Evolutionary conservation across 2,797 vertebrate genomes (phyloP).

Genomic region (Phylloscopus collybita): DNA sequence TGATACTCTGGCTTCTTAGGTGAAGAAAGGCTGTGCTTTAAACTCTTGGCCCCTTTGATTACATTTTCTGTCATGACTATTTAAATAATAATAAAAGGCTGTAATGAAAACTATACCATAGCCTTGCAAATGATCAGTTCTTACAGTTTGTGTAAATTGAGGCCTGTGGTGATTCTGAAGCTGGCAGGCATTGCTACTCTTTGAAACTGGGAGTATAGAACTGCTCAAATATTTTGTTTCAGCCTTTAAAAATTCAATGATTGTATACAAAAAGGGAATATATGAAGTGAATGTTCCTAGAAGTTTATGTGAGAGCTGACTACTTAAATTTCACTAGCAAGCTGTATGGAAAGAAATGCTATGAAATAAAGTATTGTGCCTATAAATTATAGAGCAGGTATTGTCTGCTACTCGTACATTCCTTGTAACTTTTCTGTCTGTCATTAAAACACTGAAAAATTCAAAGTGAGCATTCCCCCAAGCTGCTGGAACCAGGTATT

Average conservation of each 20-base stretch:
- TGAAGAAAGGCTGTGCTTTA: background rate
- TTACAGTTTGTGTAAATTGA: background rate
- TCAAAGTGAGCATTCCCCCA: background rate
- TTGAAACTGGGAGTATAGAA: background rate
- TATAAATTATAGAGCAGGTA: slow-evolving; percentile 17
- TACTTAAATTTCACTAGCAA: slow-evolving; percentile 31
- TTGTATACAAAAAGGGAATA: background rate
- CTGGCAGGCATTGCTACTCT: background rate
- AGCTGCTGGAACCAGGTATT: background rate
- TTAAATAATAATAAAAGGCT: slow-evolving; percentile 17
- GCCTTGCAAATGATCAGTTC: background rate
- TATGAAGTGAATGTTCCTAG: background rate
- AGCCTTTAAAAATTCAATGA: slow-evolving; percentile 24
- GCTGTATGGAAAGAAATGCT: background rate
- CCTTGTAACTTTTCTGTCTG: background rate
- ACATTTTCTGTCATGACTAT: background rate
- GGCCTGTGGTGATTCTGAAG: background rate
- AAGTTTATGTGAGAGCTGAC: background rate
- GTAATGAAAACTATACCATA: slow-evolving; percentile 9
- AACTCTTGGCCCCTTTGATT: background rate
- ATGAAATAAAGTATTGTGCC: background rate
- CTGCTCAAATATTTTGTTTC: slow-evolving; percentile 42
- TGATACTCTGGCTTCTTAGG: background rate
- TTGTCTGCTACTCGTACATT: background rate
- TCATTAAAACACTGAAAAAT: slow-evolving; percentile 14